A percentile compares a stretch with the other conserved stretches of the same genome.
These are phyloP conservation scores for Tamandua tetradactyla DNA, from an alignment of 2,797 vertebrate species.

Conservation along the genomic window DNA sequence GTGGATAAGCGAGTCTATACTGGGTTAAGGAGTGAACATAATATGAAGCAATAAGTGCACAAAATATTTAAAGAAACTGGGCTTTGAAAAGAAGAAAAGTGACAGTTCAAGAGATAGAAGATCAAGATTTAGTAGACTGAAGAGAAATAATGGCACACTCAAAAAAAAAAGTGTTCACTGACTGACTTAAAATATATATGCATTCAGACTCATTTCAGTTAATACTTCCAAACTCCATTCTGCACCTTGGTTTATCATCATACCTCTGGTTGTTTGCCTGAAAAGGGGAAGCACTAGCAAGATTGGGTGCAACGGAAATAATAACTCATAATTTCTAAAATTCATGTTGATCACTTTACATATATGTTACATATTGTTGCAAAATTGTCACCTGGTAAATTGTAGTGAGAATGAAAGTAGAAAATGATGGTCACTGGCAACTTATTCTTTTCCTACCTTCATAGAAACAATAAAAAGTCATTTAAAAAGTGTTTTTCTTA, in stretches of 20 bases:
- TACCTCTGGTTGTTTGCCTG: not conserved
- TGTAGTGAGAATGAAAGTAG: conserved; percentile 13
- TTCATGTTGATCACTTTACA: not conserved
- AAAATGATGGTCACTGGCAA: not conserved
- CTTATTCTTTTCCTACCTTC: not conserved
- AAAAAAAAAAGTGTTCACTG: conserved; percentile 25
- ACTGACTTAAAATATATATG: conserved; percentile 43
- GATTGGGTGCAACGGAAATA: not conserved
- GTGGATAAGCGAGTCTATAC: not conserved
- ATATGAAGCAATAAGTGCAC: not conserved
- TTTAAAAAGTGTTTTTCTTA: not conserved
- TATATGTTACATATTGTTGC: not conserved
- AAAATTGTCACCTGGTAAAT: conserved; percentile 21
- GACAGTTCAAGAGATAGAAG: not conserved
- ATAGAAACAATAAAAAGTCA: conserved; percentile 15
- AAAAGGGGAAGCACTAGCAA: not conserved
- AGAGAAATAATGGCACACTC: not conserved
- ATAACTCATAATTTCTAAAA: not conserved
- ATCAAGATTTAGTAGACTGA: not conserved
- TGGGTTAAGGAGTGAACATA: not conserved
- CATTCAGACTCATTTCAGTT: conserved; percentile 21
- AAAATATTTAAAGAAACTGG: not conserved
- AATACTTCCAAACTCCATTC: conserved; percentile 2
- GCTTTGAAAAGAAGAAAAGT: not conserved
- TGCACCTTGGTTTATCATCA: not conserved